Evolutionary conservation across 2,888 invertebrate genomes (phyloP).

Genomic region (Iphiclides podalirius): DNA sequence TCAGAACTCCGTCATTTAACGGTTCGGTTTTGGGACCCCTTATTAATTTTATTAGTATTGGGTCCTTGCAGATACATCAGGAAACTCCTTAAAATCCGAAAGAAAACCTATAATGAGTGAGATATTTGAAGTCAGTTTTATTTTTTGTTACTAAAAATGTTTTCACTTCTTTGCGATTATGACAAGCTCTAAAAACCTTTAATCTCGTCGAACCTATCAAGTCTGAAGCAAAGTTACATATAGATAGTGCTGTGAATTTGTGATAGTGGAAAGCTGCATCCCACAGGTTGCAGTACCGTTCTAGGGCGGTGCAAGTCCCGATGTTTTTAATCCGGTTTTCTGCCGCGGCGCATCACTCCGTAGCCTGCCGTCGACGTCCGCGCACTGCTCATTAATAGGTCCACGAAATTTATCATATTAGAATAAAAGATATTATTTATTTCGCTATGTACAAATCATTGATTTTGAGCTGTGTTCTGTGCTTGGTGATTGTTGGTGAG

Average conservation of each 20-base stretch:
- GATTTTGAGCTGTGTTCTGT: slow-evolving; percentile 58
- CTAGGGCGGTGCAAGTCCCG: slow-evolving; percentile 35
- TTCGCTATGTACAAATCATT: slow-evolving; percentile 61
- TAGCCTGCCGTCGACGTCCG: slow-evolving; percentile 51
- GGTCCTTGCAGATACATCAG: too few species aligned
- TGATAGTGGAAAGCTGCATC: slow-evolving; percentile 20
- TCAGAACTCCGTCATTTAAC: too few species aligned
- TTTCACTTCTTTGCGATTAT: too few species aligned
- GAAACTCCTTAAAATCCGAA: too few species aligned
- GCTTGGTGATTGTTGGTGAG: slow-evolving; percentile 66
- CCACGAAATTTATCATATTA: slow-evolving; percentile 23
- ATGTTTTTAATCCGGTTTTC: slow-evolving; percentile 61
- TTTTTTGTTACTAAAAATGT: too few species aligned
- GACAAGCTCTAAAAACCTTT: too few species aligned
- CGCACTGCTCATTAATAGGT: slow-evolving; percentile 40
- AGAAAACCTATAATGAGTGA: too few species aligned
- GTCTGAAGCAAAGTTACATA: background rate
- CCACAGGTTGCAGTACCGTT: slow-evolving; percentile 24
- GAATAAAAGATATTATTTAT: slow-evolving; percentile 29
- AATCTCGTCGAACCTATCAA: too few species aligned
- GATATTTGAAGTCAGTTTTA: too few species aligned
- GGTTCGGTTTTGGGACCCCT: too few species aligned
- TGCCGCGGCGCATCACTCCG: slow-evolving; percentile 63
- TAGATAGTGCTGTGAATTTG: background rate
- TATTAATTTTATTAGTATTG: too few species aligned